These are phyloP conservation scores for Melieria omissa DNA, from an alignment of 2,888 invertebrate species.

Conservation along the genomic window DNA sequence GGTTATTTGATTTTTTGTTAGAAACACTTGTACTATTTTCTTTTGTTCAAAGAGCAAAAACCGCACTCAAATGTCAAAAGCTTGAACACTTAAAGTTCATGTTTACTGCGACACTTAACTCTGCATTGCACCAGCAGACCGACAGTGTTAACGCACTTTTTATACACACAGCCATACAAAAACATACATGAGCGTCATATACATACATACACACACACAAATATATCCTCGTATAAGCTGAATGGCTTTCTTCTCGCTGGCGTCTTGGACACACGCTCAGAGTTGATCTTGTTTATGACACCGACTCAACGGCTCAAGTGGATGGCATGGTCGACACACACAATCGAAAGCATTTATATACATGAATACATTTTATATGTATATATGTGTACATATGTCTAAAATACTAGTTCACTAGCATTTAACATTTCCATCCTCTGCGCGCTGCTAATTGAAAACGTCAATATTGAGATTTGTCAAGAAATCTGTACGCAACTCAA, in stretches of 20 bases:
- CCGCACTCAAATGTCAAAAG: slow-evolving; percentile 55
- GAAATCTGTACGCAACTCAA: background rate
- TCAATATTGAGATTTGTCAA: slow-evolving; percentile 49
- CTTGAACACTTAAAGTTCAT: slow-evolving; percentile 56
- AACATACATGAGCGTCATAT: background rate
- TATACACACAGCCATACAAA: background rate
- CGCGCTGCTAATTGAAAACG: slow-evolving; percentile 51
- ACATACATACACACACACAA: no score
- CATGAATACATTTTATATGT: background rate
- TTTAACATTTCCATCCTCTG: slow-evolving; percentile 45
- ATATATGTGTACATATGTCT: background rate
- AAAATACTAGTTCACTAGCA: background rate
- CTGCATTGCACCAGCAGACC: no score
- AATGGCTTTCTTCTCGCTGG: background rate
- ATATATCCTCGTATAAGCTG: background rate
- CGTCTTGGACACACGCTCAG: background rate
- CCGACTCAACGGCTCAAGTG: background rate
- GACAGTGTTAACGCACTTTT: no score
- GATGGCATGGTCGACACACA: no score
- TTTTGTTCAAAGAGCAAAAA: slow-evolving; percentile 52
- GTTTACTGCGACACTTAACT: slow-evolving; percentile 32
- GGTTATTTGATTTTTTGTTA: slow-evolving; percentile 19
- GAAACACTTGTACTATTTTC: slow-evolving; percentile 20
- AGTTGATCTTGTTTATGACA: slow-evolving; percentile 44
- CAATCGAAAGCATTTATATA: background rate